phyloP scores from a whole-genome alignment of 2,888 invertebrate species.

The Odontomyia ornata region DNA sequence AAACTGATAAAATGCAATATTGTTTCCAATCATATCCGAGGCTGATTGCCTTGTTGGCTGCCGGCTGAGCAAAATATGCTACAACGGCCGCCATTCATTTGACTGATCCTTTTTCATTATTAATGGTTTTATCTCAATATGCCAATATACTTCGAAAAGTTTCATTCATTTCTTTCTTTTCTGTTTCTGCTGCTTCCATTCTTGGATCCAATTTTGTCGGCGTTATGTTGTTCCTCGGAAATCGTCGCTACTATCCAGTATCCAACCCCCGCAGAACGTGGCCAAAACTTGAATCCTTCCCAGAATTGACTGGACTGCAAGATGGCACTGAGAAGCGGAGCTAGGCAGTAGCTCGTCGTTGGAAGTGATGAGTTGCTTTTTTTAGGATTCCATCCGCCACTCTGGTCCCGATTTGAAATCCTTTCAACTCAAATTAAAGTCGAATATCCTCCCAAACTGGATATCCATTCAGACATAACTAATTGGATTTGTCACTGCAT shows the following conservation, averaged over 20 bases:
- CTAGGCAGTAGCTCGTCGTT: background rate
- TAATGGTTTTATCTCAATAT: slow-evolving; percentile 43
- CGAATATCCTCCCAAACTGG: slow-evolving; percentile 43
- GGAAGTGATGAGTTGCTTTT: background rate
- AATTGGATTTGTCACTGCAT: slow-evolving; percentile 50
- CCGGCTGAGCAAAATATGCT: background rate
- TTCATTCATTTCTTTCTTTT: slow-evolving; percentile 34
- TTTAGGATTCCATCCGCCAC: slow-evolving; percentile 24
- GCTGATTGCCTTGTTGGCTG: background rate
- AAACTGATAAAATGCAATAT: slow-evolving; percentile 37
- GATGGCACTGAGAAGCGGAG: background rate
- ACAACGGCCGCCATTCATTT: background rate
- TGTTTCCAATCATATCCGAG: slow-evolving; percentile 31
- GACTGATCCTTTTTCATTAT: slow-evolving; percentile 40
- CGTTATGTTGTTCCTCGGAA: slow-evolving; percentile 8
- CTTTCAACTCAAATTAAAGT: slow-evolving; percentile 42
- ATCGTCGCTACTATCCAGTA: background rate
- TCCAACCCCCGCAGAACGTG: background rate
- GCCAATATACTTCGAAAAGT: slow-evolving; percentile 35
- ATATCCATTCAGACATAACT: slow-evolving; percentile 46
- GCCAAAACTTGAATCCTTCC: slow-evolving; percentile 7
- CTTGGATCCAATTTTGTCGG: slow-evolving; percentile 39
- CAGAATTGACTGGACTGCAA: slow-evolving; percentile 7
- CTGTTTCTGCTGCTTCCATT: background rate
- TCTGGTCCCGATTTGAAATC: slow-evolving; percentile 35